Evolutionary conservation across 2,888 invertebrate genomes (phyloP).

Genomic region (Limnephilus lunatus): DNA sequence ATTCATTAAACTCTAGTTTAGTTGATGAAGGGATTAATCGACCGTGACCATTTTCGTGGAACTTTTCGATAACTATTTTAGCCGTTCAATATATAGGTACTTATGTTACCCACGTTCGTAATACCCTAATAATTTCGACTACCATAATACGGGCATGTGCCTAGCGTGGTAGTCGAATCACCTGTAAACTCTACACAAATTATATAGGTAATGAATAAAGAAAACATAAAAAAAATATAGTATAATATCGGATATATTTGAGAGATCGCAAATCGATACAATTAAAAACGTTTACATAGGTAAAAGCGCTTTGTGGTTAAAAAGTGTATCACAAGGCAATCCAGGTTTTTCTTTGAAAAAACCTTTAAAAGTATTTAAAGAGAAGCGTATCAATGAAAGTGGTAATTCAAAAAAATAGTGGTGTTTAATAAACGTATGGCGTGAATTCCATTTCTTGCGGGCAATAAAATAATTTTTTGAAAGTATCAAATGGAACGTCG

Average conservation of each 20-base stretch:
- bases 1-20: background rate
- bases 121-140: no score
- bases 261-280: no score
- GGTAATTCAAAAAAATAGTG: no score
- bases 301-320: background rate
- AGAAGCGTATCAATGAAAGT: background rate
- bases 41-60: background rate
- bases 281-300: no score
- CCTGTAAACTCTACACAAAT: no score
- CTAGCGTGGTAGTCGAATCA: no score
- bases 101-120: background rate
- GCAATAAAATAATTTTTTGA: background rate
- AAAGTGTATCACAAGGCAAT: background rate
- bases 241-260: background rate
- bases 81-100: background rate
- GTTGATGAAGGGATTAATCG: background rate
- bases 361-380: background rate
- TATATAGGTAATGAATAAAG: no score
- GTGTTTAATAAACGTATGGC: background rate
- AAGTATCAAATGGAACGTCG: background rate
- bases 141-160: no score
- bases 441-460: background rate
- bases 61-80: background rate
- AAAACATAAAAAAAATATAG: no score
- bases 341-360: background rate